phyloP scores from a whole-genome alignment of 2,888 invertebrate genomes.

The Taenaris catops region DNA sequence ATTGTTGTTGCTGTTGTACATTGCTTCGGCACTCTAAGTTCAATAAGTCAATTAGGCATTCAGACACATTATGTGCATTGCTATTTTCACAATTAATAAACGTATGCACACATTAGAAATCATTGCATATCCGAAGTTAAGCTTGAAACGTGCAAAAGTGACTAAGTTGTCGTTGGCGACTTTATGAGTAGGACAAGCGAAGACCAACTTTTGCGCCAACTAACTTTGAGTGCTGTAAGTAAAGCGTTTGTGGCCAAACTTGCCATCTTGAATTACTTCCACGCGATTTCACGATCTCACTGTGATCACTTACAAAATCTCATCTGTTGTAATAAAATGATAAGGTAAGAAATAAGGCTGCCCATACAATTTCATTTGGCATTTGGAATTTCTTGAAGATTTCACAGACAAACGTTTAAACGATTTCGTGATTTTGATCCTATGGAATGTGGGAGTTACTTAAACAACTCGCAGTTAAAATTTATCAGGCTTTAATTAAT shows the following conservation, averaged over 20 bases:
- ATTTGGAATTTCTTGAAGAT: slow-evolving; percentile 1
- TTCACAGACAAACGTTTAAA: slow-evolving; percentile 2
- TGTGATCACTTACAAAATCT: slow-evolving; percentile 52
- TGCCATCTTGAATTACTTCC: slow-evolving; percentile 60
- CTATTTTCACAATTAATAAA: too few species aligned
- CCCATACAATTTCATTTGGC: slow-evolving; percentile 6
- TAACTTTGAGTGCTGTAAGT: slow-evolving; percentile 56
- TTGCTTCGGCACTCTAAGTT: too few species aligned
- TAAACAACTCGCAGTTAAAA: slow-evolving; percentile 26
- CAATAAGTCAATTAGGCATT: too few species aligned
- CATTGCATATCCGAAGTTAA: slow-evolving; percentile 10
- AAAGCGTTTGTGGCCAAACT: slow-evolving; percentile 54
- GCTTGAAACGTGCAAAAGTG: slow-evolving; percentile 34
- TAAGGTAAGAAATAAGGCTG: slow-evolving; percentile 9
- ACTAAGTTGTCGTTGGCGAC: slow-evolving; percentile 56
- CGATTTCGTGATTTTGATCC: slow-evolving; percentile 10
- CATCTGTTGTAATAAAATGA: slow-evolving; percentile 36
- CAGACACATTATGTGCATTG: too few species aligned
- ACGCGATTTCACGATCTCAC: slow-evolving; percentile 59
- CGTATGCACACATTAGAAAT: slow-evolving; percentile 7
- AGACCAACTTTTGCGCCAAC: slow-evolving; percentile 49
- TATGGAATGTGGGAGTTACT: slow-evolving; percentile 20
- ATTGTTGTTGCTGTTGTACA: too few species aligned
- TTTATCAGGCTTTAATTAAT: slow-evolving; percentile 46
- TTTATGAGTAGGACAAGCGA: slow-evolving; percentile 52